Evolutionary conservation across 1,140 invertebrate species (phyloP).

Genomic region (Drosophila dunni): DNA sequence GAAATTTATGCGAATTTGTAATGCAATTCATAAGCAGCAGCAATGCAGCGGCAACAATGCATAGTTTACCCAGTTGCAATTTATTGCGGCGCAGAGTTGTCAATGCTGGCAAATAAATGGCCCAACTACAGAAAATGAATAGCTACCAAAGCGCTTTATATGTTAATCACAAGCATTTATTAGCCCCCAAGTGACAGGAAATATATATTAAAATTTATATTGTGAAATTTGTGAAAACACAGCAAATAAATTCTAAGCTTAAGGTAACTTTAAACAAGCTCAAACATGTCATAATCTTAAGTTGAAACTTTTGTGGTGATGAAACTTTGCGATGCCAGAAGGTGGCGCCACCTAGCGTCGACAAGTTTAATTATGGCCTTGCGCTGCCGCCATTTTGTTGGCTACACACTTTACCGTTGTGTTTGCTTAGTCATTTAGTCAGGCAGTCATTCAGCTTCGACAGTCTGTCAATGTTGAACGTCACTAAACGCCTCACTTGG

Average conservation of each 20-base stretch:
- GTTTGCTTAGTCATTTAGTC: slow-evolving; percentile 77
- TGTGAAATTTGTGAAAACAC: neutral
- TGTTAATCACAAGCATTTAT: slow-evolving; percentile 56
- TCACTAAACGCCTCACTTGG: slow-evolving; percentile 65
- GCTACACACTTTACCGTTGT: slow-evolving; percentile 40
- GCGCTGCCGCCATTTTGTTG: slow-evolving; percentile 34
- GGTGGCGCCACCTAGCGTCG: slow-evolving; percentile 35
- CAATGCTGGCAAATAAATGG: slow-evolving; percentile 55
- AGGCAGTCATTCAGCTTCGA: slow-evolving; percentile 25
- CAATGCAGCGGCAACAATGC: slow-evolving; percentile 26
- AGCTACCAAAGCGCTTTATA: slow-evolving; percentile 55
- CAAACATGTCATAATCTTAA: slow-evolving; percentile 23
- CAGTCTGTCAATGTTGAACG: slow-evolving; percentile 67
- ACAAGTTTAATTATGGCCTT: slow-evolving; percentile 74
- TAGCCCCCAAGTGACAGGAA: slow-evolving; percentile 37
- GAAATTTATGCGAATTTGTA: slow-evolving; percentile 76
- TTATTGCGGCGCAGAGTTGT: slow-evolving; percentile 41
- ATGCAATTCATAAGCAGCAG: slow-evolving; percentile 74
- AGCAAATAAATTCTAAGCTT: slow-evolving; percentile 16
- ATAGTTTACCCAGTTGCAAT: slow-evolving; percentile 19
- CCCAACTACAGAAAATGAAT: neutral
- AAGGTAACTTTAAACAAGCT: slow-evolving; percentile 3
- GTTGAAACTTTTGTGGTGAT: slow-evolving; percentile 7
- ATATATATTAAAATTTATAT: slow-evolving; percentile 8
- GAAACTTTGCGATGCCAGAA: slow-evolving; percentile 21